Conservation (phyloP, 2,888 invertebrate genomes). For the Cheilosia pagana region DNA sequence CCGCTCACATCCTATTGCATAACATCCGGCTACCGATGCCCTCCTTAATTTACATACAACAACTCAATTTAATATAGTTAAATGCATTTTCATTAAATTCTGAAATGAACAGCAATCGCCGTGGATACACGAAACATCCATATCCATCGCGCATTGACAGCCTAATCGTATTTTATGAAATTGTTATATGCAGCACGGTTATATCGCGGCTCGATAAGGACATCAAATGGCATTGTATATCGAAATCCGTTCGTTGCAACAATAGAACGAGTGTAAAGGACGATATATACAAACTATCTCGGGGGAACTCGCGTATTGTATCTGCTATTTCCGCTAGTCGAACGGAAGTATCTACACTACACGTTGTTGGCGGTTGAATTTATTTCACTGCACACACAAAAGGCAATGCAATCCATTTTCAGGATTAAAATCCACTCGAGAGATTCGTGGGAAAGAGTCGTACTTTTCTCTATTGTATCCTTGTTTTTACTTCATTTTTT, state of each 20-base stretch:
- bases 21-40: not conserved
- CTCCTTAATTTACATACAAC: not conserved
- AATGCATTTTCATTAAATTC: not conserved
- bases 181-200: not conserved
- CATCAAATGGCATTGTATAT: constrained; percentile 12
- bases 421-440: constrained; percentile 36
- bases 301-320: constrained; percentile 25
- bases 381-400: constrained; percentile 42
- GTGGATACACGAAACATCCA: not conserved
- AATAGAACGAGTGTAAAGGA: constrained; percentile 1
- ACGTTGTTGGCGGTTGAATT: constrained; percentile 25
- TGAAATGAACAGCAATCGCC: not conserved
- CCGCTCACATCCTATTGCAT: not conserved
- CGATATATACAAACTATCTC: too few relatives aligned
- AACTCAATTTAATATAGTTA: not conserved
- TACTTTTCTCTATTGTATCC: not conserved
- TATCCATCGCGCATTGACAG: not conserved
- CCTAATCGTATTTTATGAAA: constrained; percentile 7
- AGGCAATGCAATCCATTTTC: constrained; percentile 30
- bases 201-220: constrained; percentile 1
- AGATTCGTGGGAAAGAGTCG: constrained; percentile 11
- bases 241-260: not conserved
- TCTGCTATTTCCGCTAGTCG: constrained; percentile 33
- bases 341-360: constrained; percentile 10
- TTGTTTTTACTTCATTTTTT: not conserved